These are phyloP conservation scores for Astreopora myriophthalma DNA, from an alignment of 64 coral and sea anemone species.

Conservation along the genomic window DNA sequence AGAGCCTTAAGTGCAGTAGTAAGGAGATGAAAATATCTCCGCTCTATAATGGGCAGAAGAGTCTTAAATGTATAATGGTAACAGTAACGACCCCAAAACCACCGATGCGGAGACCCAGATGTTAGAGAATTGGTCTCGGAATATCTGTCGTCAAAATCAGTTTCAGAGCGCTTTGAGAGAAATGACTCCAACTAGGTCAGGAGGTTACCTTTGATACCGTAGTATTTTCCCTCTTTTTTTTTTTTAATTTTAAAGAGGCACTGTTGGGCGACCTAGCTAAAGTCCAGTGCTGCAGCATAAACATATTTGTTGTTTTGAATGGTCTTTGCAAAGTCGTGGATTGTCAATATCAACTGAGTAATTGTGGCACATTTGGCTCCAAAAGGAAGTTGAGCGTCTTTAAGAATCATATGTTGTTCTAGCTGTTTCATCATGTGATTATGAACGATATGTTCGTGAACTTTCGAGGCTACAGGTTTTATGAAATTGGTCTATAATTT, in stretches of 20 bases:
- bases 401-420: neutral
- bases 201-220: neutral
- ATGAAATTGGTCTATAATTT: neutral
- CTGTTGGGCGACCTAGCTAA: neutral
- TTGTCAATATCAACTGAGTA: neutral
- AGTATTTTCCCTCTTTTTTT: too few relatives aligned
- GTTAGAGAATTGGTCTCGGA: too few relatives aligned
- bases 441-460: neutral
- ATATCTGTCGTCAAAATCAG: too few relatives aligned
- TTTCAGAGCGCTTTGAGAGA: too few relatives aligned
- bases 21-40: too few relatives aligned
- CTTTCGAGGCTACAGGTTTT: neutral
- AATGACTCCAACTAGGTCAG: too few relatives aligned
- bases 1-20: too few relatives aligned
- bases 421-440: neutral
- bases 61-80: too few relatives aligned
- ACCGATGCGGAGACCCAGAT: too few relatives aligned
- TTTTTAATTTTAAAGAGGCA: neutral
- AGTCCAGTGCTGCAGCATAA: neutral
- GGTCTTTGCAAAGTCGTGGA: neutral
- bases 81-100: too few relatives aligned
- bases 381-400: neutral
- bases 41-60: too few relatives aligned
- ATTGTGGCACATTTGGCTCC: neutral
- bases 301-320: neutral